Evolutionary conservation across 1,140 invertebrate species (phyloP).

Genomic region (Neodiprion virginianus): DNA sequence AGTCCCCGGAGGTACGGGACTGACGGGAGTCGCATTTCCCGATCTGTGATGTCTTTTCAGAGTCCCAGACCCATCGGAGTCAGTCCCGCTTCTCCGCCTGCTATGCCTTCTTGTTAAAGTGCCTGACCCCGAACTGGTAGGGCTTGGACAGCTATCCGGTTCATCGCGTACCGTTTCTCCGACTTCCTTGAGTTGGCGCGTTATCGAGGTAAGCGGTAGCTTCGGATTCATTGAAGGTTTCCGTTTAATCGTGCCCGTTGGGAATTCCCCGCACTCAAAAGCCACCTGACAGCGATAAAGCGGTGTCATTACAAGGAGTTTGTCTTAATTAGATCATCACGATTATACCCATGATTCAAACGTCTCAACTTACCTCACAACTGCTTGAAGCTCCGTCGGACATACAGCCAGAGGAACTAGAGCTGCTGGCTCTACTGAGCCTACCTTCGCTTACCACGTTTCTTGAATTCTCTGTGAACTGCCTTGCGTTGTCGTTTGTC

Average conservation of each 20-base stretch:
- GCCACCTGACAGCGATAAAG: slow-evolving; percentile 55
- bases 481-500: slow-evolving; percentile 56
- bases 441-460: slow-evolving; percentile 65
- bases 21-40: slow-evolving; percentile 62
- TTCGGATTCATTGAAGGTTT: slow-evolving; percentile 90
- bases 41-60: slow-evolving; percentile 65
- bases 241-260: slow-evolving; percentile 80
- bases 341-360: slow-evolving; percentile 6
- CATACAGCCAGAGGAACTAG: slow-evolving; percentile 80
- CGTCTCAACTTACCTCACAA: slow-evolving; percentile 74
- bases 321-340: too few relatives aligned
- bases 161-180: slow-evolving; percentile 68
- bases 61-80: slow-evolving; percentile 69
- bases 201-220: slow-evolving; percentile 89
- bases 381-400: slow-evolving; percentile 76
- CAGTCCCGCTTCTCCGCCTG: slow-evolving; percentile 64
- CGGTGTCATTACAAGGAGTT: neutral
- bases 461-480: slow-evolving; percentile 56
- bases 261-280: slow-evolving; percentile 59
- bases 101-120: slow-evolving; percentile 66
- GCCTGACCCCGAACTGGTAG: slow-evolving; percentile 57
- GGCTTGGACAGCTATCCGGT: slow-evolving; percentile 55
- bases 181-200: slow-evolving; percentile 85
- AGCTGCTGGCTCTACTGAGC: slow-evolving; percentile 76
- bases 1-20: slow-evolving; percentile 57